Evolutionary conservation across 2,113 vertebrate genomes (phyloP), one percentile per base, ranked within the genome.

Genomic region (Podarcis muralis): DNA sequence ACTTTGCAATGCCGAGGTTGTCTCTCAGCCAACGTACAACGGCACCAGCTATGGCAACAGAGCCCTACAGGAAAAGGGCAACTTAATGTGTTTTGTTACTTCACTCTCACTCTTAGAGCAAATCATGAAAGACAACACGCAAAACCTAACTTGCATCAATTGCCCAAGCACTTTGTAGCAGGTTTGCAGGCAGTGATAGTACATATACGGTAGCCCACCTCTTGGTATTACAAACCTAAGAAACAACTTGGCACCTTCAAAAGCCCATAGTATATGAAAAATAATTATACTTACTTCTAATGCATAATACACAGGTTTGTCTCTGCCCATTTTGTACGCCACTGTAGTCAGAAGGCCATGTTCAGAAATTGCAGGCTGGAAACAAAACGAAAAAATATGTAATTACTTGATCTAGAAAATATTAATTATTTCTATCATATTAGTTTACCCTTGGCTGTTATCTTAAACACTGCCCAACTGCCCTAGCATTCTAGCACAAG

Each of bases 41-140:
- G 35, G 98, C 98, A 76, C 99, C 99, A 12, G 98, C 99, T 88
- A 99, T 99, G 83, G 99, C 99, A 89, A 99, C 99, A 1, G 99
- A 99, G 40, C 99, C 99, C 99, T 99, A 93, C 62, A 83, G 82
- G 57, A 94, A 16, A 92, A 93, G 76, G 23, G n/a, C 79, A 92
- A 9, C 83, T 32, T 74, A 91, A 62, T 27, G 20, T 11, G 15
- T 43, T 59, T 30, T 7, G 25, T 66, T 75, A 82, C 13, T 53
- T 57, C 15, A 66, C 13, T 18, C 13, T 66, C 62, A 35, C 53
- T 77, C 59, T 68, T 25, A 68, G 13, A n/a, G 76, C 40, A 83
- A 6, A 77, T 35, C 18, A 16, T 48, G 30, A 76, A 48, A 76
- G 13, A 16, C 11, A 85, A 75, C 27, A 23, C 27, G 23, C 23